Conservation (phyloP, 2,797 vertebrate species). For the Periophthalmus magnuspinnatus region DNA sequence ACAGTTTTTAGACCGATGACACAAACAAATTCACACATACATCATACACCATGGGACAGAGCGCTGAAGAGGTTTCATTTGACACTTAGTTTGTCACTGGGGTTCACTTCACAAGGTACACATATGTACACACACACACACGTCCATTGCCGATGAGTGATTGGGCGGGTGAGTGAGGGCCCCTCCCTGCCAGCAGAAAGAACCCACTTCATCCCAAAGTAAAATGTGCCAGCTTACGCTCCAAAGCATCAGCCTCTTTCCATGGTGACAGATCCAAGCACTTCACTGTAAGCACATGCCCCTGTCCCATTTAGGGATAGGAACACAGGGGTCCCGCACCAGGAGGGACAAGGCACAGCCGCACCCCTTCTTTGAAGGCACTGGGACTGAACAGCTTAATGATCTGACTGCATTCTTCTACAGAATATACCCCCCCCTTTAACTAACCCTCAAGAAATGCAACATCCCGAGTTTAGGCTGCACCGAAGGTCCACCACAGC, state of each 20-base stretch:
- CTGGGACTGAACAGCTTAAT: slow-evolving; percentile 31
- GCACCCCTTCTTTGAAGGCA: slow-evolving; percentile 44
- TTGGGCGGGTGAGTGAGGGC: slow-evolving; percentile 64
- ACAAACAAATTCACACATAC: slow-evolving; percentile 26
- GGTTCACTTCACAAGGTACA: slow-evolving; percentile 57
- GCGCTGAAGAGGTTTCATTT: slow-evolving; percentile 28
- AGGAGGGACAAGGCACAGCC: slow-evolving; percentile 72
- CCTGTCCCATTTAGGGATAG: slow-evolving; percentile 39
- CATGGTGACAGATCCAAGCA: slow-evolving; percentile 54
- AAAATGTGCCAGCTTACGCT: slow-evolving; percentile 69
- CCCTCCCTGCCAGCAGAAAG: slow-evolving; percentile 80
- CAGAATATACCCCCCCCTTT: slow-evolving; percentile 33
- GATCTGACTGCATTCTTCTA: slow-evolving; percentile 49
- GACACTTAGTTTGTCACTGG: slow-evolving; percentile 48
- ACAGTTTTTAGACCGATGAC: slow-evolving; percentile 75
- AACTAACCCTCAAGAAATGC: slow-evolving; percentile 68
- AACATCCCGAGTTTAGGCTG: slow-evolving; percentile 72
- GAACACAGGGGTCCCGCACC: slow-evolving; percentile 41
- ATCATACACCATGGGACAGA: slow-evolving; percentile 39
- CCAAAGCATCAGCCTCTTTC: slow-evolving; percentile 61
- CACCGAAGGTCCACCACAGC: slow-evolving; percentile 55
- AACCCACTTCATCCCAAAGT: slow-evolving; percentile 69
- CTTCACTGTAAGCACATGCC: slow-evolving; percentile 34
- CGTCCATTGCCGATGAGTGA: slow-evolving; percentile 67
- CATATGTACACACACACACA: slow-evolving; percentile 49